These are phyloP conservation scores for Drosophila kikkawai DNA, from an alignment of 1,140 invertebrate genomes.

Conservation along the genomic window DNA sequence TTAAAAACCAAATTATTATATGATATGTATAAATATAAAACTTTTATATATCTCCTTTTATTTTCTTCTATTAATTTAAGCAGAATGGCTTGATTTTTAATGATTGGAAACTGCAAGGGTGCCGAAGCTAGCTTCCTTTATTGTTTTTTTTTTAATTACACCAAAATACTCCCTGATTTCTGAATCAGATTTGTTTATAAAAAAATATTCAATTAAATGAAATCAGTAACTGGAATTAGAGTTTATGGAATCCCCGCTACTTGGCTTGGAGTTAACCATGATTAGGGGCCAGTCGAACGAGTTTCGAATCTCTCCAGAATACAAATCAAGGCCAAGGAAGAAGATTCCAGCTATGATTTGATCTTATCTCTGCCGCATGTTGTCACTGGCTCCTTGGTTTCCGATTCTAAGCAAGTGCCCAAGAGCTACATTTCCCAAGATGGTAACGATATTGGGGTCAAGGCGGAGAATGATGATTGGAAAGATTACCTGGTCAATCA, in stretches of 20 bases:
- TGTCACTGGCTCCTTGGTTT: not conserved
- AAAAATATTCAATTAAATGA: not conserved
- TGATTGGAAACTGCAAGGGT: too few species aligned
- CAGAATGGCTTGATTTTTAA: too few species aligned
- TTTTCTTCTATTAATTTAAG: too few species aligned
- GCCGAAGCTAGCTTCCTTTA: too few species aligned
- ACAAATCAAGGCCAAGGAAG: too few species aligned
- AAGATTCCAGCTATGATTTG: not conserved
- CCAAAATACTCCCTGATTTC: not conserved
- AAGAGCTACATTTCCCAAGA: too few species aligned
- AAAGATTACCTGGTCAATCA: constrained; percentile 6
- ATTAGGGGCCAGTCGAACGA: not conserved
- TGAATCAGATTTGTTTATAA: not conserved
- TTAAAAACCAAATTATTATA: too few species aligned
- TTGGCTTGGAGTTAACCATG: not conserved
- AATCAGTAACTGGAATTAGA: not conserved
- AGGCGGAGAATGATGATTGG: constrained; percentile 22
- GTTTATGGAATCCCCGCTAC: not conserved
- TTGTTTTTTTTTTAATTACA: not conserved
- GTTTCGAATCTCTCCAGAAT: too few species aligned
- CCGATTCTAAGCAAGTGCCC: too few species aligned
- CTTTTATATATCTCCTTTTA: too few species aligned
- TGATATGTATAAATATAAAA: not conserved
- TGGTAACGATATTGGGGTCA: constrained; percentile 23
- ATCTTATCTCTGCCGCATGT: constrained; percentile 4